These are phyloP conservation scores for Crocidura indochinensis DNA, from an alignment of 2,797 vertebrate species.

Conservation along the genomic window DNA sequence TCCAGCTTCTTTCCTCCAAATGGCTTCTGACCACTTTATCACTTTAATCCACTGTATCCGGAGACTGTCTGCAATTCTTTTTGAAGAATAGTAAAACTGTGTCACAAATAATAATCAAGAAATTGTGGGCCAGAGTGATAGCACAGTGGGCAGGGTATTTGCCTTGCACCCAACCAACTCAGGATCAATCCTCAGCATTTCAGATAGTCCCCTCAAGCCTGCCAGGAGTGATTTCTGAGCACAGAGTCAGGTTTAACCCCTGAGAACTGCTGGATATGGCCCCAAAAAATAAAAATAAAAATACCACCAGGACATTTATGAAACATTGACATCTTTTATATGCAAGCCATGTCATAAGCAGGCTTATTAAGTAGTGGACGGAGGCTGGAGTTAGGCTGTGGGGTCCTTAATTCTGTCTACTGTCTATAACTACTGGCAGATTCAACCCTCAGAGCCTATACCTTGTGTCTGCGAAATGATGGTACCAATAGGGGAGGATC, in stretches of 20 bases:
- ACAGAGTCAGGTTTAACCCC: too few species aligned
- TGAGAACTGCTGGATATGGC: too few species aligned
- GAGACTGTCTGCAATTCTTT: conserved; percentile 51
- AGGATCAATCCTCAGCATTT: too few species aligned
- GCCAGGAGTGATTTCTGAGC: too few species aligned
- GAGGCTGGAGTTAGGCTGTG: not conserved
- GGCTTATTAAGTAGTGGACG: not conserved
- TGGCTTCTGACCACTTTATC: not conserved
- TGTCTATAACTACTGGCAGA: not conserved
- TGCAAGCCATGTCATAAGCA: not conserved
- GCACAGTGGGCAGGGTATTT: too few species aligned
- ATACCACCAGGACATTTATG: not conserved
- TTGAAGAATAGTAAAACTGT: conserved; percentile 32
- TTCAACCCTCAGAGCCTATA: not conserved
- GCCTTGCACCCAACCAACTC: too few species aligned
- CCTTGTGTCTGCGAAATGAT: not conserved
- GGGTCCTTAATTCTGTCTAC: not conserved
- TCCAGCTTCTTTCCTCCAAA: conserved; percentile 15
- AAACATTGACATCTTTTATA: not conserved
- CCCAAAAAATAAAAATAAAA: too few species aligned
- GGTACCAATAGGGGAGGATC: fast-evolving
- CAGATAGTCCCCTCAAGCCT: too few species aligned
- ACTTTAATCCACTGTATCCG: not conserved
- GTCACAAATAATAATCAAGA: not conserved
- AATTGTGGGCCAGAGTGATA: not conserved